phyloP scores from a whole-genome alignment of 2,797 vertebrate genomes.

The Gallirallus australis region DNA sequence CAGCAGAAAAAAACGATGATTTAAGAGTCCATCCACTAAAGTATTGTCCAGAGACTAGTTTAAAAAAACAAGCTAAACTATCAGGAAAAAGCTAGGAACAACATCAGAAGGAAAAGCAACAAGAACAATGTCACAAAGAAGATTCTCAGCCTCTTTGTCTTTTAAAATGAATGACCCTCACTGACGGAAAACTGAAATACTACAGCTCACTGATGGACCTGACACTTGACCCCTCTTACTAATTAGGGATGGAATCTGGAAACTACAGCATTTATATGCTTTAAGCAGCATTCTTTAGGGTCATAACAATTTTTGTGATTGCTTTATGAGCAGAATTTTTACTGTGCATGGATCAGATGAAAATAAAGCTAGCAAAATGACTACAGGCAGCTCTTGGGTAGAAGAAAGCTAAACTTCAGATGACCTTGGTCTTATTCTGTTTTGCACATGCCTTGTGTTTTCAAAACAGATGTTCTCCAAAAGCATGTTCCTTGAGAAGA shows the following conservation, averaged over 20 bases:
- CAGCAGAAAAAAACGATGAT: neutral
- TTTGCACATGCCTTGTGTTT: slow-evolving; percentile 45
- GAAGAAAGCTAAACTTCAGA: slow-evolving; percentile 52
- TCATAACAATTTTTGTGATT: slow-evolving; percentile 33
- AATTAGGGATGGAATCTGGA: slow-evolving; percentile 63
- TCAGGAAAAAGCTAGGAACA: slow-evolving; percentile 9
- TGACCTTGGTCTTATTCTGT: slow-evolving; percentile 49
- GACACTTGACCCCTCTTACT: slow-evolving; percentile 61
- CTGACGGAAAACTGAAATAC: slow-evolving; percentile 57
- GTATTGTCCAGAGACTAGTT: slow-evolving; percentile 35
- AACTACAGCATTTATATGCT: slow-evolving; percentile 45
- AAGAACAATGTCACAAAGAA: neutral
- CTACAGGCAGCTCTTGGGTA: slow-evolving; percentile 11
- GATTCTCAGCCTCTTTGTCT: slow-evolving; percentile 42
- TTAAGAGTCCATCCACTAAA: slow-evolving; percentile 25
- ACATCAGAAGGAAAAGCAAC: neutral
- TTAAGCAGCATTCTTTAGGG: slow-evolving; percentile 55
- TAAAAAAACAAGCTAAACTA: slow-evolving; percentile 4
- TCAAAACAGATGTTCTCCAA: slow-evolving; percentile 64
- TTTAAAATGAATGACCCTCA: slow-evolving; percentile 28
- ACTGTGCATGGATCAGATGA: slow-evolving; percentile 27
- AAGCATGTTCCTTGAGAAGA: slow-evolving; percentile 14
- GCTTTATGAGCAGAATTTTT: slow-evolving; percentile 31
- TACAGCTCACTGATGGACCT: slow-evolving; percentile 43
- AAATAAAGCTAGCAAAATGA: slow-evolving; percentile 31